Evolutionary conservation across 1,140 invertebrate species (phyloP).

Genomic region (Drosophila nasuta): DNA sequence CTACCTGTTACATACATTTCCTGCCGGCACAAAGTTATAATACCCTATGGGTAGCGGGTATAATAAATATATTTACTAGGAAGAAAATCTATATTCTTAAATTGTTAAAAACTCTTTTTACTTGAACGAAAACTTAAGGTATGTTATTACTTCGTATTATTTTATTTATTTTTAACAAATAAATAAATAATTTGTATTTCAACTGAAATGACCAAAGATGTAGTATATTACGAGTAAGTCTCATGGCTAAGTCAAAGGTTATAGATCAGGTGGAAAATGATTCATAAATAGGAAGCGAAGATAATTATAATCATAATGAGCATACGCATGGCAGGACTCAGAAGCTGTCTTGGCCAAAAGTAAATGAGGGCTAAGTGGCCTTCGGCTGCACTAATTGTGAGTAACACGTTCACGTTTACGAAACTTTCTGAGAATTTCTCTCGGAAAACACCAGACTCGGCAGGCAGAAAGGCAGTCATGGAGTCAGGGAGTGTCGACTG

Average conservation of each 20-base stretch:
- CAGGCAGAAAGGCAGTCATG: slow-evolving; percentile 26
- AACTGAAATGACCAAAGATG: not conserved
- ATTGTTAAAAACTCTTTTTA: no score
- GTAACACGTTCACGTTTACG: slow-evolving; percentile 79
- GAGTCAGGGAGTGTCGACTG: slow-evolving; percentile 32
- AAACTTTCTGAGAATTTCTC: slow-evolving; percentile 73
- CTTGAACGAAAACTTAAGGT: no score
- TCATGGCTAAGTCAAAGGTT: not conserved
- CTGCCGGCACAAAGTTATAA: no score
- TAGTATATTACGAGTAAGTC: not conserved
- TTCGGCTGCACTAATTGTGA: slow-evolving; percentile 71
- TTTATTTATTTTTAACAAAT: no score
- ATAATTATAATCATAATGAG: slow-evolving; percentile 73
- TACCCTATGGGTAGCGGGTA: no score
- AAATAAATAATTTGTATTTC: no score
- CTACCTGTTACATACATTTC: no score
- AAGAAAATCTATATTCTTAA: no score
- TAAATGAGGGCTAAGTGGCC: slow-evolving; percentile 67
- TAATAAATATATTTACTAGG: no score
- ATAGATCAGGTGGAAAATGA: slow-evolving; percentile 50
- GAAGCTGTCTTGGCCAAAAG: slow-evolving; percentile 25
- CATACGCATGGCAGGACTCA: slow-evolving; percentile 7
- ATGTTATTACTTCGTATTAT: no score
- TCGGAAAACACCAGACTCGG: slow-evolving; percentile 45
- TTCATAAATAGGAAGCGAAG: slow-evolving; percentile 64